Percentiles rank a stretch among this genome's conserved stretches.
These are phyloP conservation scores for Amazona guildingii DNA, from an alignment of 2,113 vertebrate genomes.

Conservation along the genomic window DNA sequence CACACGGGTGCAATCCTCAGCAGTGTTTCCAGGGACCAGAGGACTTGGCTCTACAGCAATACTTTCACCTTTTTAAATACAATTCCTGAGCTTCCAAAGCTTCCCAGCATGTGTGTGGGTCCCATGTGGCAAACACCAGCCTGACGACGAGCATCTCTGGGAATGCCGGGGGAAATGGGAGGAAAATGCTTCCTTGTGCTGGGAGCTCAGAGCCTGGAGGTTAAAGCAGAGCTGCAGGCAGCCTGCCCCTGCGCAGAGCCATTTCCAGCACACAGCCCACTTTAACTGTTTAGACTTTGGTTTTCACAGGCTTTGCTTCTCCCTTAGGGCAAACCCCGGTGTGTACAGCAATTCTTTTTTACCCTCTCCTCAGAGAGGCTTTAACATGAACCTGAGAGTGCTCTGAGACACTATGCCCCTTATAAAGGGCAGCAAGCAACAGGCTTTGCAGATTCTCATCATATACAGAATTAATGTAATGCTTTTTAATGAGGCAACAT, in stretches of 20 bases:
- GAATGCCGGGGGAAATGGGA: accelerated
- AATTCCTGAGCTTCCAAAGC: not conserved
- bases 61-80: not conserved
- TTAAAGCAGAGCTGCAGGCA: not conserved
- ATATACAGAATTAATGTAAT: not conserved
- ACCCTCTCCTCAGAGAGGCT: not conserved
- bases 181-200: not conserved
- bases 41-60: not conserved
- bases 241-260: not conserved
- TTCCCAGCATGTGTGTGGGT: not conserved
- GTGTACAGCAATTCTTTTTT: accelerated
- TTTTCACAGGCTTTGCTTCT: not conserved
- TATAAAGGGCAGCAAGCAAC: not conserved
- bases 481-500: conserved; percentile 13
- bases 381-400: not conserved
- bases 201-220: not conserved
- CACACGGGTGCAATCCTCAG: not conserved
- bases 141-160: accelerated
- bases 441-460: not conserved
- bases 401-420: not conserved
- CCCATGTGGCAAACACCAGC: not conserved
- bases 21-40: not conserved
- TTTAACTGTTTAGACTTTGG: not conserved
- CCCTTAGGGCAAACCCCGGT: not conserved
- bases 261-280: not conserved